Percentiles rank a stretch among this genome's conserved stretches.
These are phyloP conservation scores for Larimichthys crocea DNA, from an alignment of 2,113 vertebrate species.

Conservation along the genomic window DNA sequence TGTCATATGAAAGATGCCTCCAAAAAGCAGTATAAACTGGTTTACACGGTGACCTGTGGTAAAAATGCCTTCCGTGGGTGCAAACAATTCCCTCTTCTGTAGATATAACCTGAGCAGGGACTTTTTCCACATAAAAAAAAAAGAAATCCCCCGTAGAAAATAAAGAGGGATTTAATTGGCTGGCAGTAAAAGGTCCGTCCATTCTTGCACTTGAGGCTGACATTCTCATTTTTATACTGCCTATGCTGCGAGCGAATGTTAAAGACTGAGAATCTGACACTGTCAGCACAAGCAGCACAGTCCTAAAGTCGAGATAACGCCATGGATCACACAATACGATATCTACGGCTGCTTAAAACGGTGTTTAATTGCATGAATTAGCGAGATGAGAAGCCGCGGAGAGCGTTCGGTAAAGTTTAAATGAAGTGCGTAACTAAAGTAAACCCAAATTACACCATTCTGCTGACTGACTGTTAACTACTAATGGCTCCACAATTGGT, in stretches of 20 bases:
- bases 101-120: conserved; percentile 46
- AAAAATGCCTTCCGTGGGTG: conserved; percentile 52
- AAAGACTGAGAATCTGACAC: conserved; percentile 58
- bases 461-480: conserved; percentile 62
- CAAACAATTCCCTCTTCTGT: conserved; percentile 46
- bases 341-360: neutral
- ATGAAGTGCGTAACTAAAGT: conserved; percentile 25
- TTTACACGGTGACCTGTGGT: conserved; percentile 67
- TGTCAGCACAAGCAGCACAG: conserved; percentile 52
- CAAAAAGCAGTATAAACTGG: conserved; percentile 32
- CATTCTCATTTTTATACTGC: conserved; percentile 66
- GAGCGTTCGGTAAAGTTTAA: conserved; percentile 17
- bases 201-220: conserved; percentile 59
- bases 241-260: conserved; percentile 50
- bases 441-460: conserved; percentile 51
- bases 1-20: conserved; percentile 33
- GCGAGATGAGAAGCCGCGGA: neutral
- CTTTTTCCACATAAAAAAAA: conserved; percentile 43
- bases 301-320: conserved; percentile 32
- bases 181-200: conserved; percentile 59
- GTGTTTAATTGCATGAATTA: conserved; percentile 11
- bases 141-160: conserved; percentile 42
- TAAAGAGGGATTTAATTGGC: conserved; percentile 67
- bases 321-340: neutral
- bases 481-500: conserved; percentile 63